Base-by-base conservation (phyloP, 2,113 vertebrate species). In the Chaetops frenatus region DNA sequence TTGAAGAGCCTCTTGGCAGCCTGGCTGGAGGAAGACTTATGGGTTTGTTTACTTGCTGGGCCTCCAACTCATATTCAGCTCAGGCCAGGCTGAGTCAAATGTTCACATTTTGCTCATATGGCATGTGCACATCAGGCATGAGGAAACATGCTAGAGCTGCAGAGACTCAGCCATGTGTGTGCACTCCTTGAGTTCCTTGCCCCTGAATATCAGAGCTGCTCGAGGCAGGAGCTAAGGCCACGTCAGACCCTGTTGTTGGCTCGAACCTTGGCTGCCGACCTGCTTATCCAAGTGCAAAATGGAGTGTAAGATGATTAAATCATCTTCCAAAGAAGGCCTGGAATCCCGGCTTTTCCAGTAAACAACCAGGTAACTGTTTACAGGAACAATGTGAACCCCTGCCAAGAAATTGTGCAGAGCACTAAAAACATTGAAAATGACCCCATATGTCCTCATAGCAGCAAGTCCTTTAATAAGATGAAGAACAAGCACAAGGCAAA, bases 341-440 rank as follows among this genome's bases (percentile, higher is more conserved):
- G 67, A 74, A 84, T 83, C 92, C 62, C 40, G 14, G 36, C 67
- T 88, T 91, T 95, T 84, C 86, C 90, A 72, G 92, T 95, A 81
- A 94, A 90, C 54, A 65, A 31, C 22, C 51, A 76, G 76, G 74
- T 88, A 91, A 44, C 50, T 91, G 38, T 88, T 97, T 66, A 65
- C 79, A 60, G 94, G 92, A 76, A 91, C 35, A 23, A 17, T 40
- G 53, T 51, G 78, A 79, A 92, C 74, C 44, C 57, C 5, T 3
- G 77, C 93, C 95, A 92, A 94, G 92, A 92, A 87, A 93, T 56
- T 33, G 54, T 86, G 42, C 40, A 33, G 72, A 84, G 89, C 78
- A 44, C 78, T 89, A 74, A 54, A 23, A 51, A 36, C 28, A 33
- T 6, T 7, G 12, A 71, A 91, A 90, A 82, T 51, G 36, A 94